phyloP scores from a whole-genome alignment of 1,140 invertebrate genomes.

The Achatina immaculata region DNA sequence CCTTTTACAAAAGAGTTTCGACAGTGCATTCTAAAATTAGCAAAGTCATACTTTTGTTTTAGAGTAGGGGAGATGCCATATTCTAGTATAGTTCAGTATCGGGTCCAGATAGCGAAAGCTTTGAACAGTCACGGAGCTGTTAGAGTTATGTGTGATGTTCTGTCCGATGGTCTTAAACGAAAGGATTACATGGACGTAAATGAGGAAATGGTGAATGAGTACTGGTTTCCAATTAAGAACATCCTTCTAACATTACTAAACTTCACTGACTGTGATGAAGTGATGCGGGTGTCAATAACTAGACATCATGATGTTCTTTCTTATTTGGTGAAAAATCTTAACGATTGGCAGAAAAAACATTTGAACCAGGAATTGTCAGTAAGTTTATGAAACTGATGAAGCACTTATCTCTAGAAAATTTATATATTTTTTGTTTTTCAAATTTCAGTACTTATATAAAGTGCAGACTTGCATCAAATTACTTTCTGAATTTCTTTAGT shows the following conservation, averaged over 20 bases:
- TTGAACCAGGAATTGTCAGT: slow-evolving; percentile 17
- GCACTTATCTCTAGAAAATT: no score
- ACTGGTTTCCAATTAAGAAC: slow-evolving; percentile 33
- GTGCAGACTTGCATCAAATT: no score
- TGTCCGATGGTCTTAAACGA: slow-evolving; percentile 1
- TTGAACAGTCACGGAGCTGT: not conserved
- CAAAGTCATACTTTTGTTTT: slow-evolving; percentile 28
- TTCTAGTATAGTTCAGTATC: slow-evolving; percentile 6
- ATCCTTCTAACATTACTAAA: slow-evolving; percentile 19
- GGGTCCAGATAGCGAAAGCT: not conserved
- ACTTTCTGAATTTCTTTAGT: no score
- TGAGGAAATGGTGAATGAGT: not conserved
- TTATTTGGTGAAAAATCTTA: not conserved
- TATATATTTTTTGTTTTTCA: no score
- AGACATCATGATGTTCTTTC: not conserved
- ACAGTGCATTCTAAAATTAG: not conserved
- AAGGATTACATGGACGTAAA: not conserved
- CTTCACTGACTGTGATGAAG: slow-evolving; percentile 12
- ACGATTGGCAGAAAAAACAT: slow-evolving; percentile 1
- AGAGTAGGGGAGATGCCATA: slow-evolving; percentile 22
- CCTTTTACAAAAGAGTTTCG: slow-evolving; percentile 24
- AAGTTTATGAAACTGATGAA: no score
- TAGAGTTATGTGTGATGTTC: slow-evolving; percentile 1
- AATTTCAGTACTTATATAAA: no score
- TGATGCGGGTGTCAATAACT: not conserved